Percentiles rank a stretch among this genome's conserved stretches.
Conservation (phyloP, 2,888 invertebrate genomes). For the Perizoma flavofasciatum region DNA sequence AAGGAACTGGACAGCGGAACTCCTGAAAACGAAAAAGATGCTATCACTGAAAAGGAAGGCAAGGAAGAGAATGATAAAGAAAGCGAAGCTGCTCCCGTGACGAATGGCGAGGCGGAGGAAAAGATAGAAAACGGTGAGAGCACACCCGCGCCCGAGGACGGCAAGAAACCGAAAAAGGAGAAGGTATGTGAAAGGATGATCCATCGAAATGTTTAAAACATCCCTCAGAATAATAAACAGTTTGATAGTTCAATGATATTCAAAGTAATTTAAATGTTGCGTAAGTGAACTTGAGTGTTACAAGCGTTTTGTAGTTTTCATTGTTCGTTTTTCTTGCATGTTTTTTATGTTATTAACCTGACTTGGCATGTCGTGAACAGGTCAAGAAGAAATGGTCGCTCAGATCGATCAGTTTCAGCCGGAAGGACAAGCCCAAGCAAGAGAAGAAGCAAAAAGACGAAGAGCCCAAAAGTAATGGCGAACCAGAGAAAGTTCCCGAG, state of each 20-base stretch:
- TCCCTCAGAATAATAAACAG: constrained; percentile 2
- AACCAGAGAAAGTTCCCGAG: constrained; percentile 86
- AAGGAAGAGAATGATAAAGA: constrained; percentile 65
- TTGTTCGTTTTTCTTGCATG: constrained; percentile 45
- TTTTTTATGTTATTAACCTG: constrained; percentile 51
- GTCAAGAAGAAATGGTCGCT: constrained; percentile 96
- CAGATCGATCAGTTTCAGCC: constrained; percentile 93
- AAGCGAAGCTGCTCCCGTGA: constrained; percentile 58
- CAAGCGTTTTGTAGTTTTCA: constrained; percentile 5
- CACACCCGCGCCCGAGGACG: constrained; percentile 68
- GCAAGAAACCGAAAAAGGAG: constrained; percentile 87
- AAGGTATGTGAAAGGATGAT: constrained; percentile 64
- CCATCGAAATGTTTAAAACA: neutral
- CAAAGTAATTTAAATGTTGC: neutral
- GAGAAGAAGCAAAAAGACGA: constrained; percentile 86
- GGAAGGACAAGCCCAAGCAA: constrained; percentile 94
- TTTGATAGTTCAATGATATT: constrained; percentile 4
- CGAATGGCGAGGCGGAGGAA: constrained; percentile 74
- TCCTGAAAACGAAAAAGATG: constrained; percentile 87
- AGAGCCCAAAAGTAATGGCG: constrained; percentile 83
- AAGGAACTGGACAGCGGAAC: constrained; percentile 82
- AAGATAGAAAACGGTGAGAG: constrained; percentile 71
- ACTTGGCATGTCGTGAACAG: constrained; percentile 66
- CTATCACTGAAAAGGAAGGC: constrained; percentile 86
- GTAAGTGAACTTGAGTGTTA: constrained; percentile 14